These are phyloP conservation scores for Seira ritae DNA, from an alignment of 2,888 invertebrate genomes.

Conservation along the genomic window DNA sequence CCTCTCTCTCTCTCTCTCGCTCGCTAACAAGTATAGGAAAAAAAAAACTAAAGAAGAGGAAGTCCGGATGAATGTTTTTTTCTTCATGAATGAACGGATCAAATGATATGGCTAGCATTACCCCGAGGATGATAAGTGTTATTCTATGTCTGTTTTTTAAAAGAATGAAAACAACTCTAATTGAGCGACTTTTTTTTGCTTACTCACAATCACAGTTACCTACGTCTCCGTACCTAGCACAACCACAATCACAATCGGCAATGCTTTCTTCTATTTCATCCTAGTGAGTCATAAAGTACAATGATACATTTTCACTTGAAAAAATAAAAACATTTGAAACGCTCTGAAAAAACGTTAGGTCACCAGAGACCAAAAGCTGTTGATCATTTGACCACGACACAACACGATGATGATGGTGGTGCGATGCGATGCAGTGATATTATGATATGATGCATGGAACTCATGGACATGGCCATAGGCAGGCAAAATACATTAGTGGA, in stretches of 20 bases:
- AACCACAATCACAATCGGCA: too few species aligned
- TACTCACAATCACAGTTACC: too few species aligned
- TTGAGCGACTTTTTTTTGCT: neutral
- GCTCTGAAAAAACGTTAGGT: neutral
- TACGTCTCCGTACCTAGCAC: too few species aligned
- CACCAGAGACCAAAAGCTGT: constrained; percentile 26
- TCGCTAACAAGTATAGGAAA: neutral
- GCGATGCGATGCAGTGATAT: too few species aligned
- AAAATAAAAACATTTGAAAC: neutral
- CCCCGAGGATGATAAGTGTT: neutral
- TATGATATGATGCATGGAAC: neutral
- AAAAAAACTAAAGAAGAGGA: constrained; percentile 12
- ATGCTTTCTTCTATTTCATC: neutral
- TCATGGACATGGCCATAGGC: too few species aligned
- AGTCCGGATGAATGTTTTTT: constrained; percentile 23
- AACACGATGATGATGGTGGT: too few species aligned
- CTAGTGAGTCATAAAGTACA: neutral
- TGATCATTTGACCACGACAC: neutral
- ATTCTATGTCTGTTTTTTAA: neutral
- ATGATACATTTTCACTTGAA: too few species aligned
- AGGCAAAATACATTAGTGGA: neutral
- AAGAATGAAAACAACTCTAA: neutral
- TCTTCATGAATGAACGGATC: neutral
- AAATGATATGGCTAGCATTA: neutral
- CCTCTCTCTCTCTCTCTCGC: too few species aligned